Conservation (phyloP, 2,797 vertebrate species). For the Cirrhinus mrigala region DNA sequence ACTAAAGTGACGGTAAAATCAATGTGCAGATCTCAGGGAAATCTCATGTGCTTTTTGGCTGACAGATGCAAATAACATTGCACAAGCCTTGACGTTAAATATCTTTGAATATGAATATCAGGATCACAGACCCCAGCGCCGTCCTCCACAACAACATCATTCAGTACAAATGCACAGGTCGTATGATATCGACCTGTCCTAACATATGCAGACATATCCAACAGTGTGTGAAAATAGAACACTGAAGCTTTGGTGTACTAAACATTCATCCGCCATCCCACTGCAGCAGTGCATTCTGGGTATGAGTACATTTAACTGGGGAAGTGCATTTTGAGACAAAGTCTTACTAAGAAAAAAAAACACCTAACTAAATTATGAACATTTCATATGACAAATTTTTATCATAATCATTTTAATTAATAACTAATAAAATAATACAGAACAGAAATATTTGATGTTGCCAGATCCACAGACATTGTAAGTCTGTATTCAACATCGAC, state of each 20-base stretch:
- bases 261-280: slow-evolving; percentile 36
- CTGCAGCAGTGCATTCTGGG: slow-evolving; percentile 2
- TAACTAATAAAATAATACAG: not conserved
- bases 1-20: not conserved
- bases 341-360: slow-evolving; percentile 1
- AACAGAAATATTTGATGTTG: not conserved
- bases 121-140: slow-evolving; percentile 25
- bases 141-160: not conserved
- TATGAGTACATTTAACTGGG: not conserved
- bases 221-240: slow-evolving; percentile 44
- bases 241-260: slow-evolving; percentile 42
- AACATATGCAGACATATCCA: slow-evolving; percentile 43
- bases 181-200: not conserved
- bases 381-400: not conserved
- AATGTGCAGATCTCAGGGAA: not conserved
- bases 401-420: not conserved
- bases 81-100: not conserved
- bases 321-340: slow-evolving; percentile 20
- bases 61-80: slow-evolving; percentile 3
- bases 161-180: not conserved
- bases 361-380: slow-evolving; percentile 20
- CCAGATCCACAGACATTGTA: slow-evolving; percentile 1
- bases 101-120: not conserved
- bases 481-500: not conserved
- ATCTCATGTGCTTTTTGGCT: not conserved